Conservation (phyloP, 2,888 invertebrate genomes). For the Rhingia campestris region DNA sequence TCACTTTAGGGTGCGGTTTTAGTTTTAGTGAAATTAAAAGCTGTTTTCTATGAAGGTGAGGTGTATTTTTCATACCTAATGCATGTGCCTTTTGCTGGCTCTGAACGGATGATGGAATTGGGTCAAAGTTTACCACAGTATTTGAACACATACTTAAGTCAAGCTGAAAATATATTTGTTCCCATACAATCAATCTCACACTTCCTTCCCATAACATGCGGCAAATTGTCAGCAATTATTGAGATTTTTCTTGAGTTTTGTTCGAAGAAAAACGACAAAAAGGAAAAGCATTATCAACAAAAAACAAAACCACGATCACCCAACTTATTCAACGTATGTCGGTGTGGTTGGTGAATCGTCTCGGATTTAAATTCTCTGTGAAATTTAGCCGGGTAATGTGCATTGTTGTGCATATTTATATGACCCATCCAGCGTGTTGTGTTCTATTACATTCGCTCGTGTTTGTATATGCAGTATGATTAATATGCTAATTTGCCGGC, state of each 20-base stretch:
- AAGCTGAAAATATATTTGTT: neutral
- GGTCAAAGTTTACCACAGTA: constrained; percentile 25
- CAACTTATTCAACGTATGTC: neutral
- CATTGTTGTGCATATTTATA: constrained; percentile 47
- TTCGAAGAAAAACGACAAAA: constrained; percentile 37
- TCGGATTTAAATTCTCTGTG: constrained; percentile 55
- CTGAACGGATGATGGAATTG: constrained; percentile 29
- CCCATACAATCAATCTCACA: neutral
- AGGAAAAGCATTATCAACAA: neutral
- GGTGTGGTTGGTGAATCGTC: constrained; percentile 25
- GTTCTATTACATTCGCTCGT: constrained; percentile 24
- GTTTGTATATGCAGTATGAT: constrained; percentile 44
- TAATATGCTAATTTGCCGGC: constrained; percentile 71
- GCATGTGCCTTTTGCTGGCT: neutral
- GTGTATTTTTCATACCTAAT: constrained; percentile 29
- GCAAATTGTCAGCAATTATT: constrained; percentile 35
- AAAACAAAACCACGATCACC: neutral
- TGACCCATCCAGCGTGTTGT: constrained; percentile 40
- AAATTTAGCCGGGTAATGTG: constrained; percentile 49
- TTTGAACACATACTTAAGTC: neutral
- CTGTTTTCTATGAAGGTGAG: constrained; percentile 34
- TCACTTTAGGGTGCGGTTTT: constrained; percentile 55
- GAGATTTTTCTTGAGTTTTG: constrained; percentile 26
- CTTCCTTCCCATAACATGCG: constrained; percentile 28
- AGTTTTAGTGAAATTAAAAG: constrained; percentile 71